These are phyloP conservation scores for Cotesia typhae DNA, from an alignment of 1,140 invertebrate species.

Conservation along the genomic window DNA sequence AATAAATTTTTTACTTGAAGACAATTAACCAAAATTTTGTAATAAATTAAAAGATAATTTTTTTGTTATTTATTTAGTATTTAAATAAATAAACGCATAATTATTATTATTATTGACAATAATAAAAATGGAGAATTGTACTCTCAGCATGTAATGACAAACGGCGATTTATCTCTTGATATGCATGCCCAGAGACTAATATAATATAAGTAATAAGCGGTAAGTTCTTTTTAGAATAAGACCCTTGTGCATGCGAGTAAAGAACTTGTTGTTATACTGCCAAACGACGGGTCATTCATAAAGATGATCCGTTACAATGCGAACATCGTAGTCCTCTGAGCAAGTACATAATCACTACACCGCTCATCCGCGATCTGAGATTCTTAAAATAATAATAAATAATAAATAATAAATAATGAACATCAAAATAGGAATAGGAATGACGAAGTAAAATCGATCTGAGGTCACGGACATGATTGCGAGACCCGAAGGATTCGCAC, in stretches of 20 bases:
- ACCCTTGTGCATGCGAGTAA: not conserved
- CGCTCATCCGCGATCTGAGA: not conserved
- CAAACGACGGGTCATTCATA: constrained; percentile 37
- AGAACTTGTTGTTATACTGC: constrained; percentile 32
- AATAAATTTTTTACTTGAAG: too few relatives aligned
- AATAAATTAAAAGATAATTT: too few relatives aligned
- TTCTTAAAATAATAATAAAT: constrained; percentile 6
- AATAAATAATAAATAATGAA: constrained; percentile 1
- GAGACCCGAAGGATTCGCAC: constrained; percentile 47
- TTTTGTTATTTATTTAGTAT: too few relatives aligned
- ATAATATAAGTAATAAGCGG: not conserved
- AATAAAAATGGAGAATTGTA: constrained; percentile 14
- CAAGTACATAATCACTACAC: too few relatives aligned
- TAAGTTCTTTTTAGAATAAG: not conserved
- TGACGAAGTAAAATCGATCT: not conserved
- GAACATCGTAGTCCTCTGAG: constrained; percentile 5
- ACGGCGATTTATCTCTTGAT: constrained; percentile 35
- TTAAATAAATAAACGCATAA: too few relatives aligned
- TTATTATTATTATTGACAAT: too few relatives aligned
- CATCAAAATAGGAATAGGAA: not conserved
- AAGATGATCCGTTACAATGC: constrained; percentile 37
- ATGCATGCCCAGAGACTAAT: not conserved
- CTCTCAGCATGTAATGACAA: constrained; percentile 29
- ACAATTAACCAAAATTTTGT: too few relatives aligned
- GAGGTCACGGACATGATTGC: constrained; percentile 14